Conservation (phyloP, 1,140 invertebrate species). For the Neodiprion pinetum region DNA sequence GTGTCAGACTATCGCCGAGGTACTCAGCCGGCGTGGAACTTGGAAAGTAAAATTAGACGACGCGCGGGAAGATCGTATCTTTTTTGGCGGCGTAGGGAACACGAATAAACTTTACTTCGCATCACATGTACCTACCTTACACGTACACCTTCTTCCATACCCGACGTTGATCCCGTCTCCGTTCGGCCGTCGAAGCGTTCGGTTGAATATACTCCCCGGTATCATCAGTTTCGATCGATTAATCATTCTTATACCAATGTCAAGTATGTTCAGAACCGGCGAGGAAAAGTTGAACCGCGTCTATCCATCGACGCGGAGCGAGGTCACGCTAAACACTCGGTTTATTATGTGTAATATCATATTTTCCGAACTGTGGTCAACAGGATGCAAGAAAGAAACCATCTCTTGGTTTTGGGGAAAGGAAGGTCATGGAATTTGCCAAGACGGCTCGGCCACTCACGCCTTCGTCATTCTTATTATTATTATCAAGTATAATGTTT, state of each 20-base stretch:
- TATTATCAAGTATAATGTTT: too few relatives aligned
- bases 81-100: background rate
- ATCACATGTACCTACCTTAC: too few relatives aligned
- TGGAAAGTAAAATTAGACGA: conserved; percentile 4
- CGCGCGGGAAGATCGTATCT: background rate
- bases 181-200: background rate
- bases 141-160: too few relatives aligned
- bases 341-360: too few relatives aligned
- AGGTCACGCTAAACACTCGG: too few relatives aligned
- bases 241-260: background rate
- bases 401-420: background rate
- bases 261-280: background rate
- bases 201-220: background rate
- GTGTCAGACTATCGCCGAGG: background rate
- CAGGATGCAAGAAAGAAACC: background rate
- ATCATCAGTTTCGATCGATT: background rate
- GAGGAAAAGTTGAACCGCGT: background rate
- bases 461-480: too few relatives aligned
- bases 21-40: background rate
- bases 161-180: background rate
- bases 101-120: background rate
- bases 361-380: background rate
- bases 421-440: conserved; percentile 2
- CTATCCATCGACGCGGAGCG: background rate
- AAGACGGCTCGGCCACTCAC: background rate